phyloP scores from a whole-genome alignment of 2,888 invertebrate species.

The Seira musarum region DNA sequence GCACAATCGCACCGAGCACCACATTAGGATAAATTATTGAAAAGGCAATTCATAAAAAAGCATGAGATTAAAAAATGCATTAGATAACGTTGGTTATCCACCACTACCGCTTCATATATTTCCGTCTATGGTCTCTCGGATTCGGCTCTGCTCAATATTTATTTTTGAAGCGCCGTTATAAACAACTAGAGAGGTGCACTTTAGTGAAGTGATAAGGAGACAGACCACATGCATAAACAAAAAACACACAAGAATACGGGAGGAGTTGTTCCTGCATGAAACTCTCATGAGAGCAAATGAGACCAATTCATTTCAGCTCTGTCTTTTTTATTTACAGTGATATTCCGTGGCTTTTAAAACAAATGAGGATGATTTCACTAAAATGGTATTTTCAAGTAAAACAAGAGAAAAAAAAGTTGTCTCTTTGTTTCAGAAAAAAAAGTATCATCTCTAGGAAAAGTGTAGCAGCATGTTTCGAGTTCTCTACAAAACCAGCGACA shows the following conservation, averaged over 20 bases:
- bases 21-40: constrained; percentile 12
- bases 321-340: constrained; percentile 17
- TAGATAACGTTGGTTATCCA: constrained; percentile 11
- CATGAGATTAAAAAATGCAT: not conserved
- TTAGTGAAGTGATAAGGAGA: constrained; percentile 31
- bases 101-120: no score
- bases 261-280: no score
- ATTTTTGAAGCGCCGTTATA: no score
- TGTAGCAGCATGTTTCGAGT: not conserved
- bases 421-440: no score
- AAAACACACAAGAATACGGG: not conserved
- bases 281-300: constrained; percentile 11
- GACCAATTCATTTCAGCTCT: not conserved
- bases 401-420: not conserved
- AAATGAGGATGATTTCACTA: constrained; percentile 37
- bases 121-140: no score
- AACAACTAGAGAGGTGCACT: not conserved
- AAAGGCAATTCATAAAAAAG: constrained; percentile 20
- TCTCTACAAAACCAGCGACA: no score
- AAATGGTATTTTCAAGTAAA: constrained; percentile 26
- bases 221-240: constrained; percentile 35
- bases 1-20: not conserved
- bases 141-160: no score
- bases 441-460: not conserved
- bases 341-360: constrained; percentile 37